Conservation (phyloP, 2,797 vertebrate species). For the Eulemur mongoz region DNA sequence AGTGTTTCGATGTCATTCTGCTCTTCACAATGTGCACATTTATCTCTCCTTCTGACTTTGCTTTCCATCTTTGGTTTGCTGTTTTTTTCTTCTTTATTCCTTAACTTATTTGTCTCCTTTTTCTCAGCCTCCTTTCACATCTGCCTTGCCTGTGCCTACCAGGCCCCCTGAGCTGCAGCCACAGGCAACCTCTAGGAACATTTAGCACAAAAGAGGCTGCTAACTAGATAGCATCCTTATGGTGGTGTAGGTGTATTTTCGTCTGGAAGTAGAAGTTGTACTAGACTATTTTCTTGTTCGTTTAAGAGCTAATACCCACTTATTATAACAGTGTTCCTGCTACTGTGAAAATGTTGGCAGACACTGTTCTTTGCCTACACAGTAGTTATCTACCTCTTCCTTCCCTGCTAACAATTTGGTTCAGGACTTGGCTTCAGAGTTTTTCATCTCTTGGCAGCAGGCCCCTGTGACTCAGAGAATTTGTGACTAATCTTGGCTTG, state of each 20-base stretch:
- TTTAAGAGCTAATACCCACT: background rate
- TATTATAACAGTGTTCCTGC: background rate
- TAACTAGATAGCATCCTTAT: too few species aligned
- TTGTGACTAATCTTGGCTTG: background rate
- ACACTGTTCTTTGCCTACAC: background rate
- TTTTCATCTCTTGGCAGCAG: background rate
- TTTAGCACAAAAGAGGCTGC: background rate
- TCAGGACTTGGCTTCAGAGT: background rate
- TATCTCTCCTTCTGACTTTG: background rate
- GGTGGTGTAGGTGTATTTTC: background rate
- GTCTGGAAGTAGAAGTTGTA: background rate
- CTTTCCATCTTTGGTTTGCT: background rate
- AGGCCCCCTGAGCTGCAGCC: accelerated
- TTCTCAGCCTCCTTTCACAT: background rate
- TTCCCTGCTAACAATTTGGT: background rate
- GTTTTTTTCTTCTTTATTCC: background rate
- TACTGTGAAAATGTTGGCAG: background rate
- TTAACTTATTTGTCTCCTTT: background rate
- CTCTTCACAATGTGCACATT: background rate
- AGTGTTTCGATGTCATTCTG: background rate
- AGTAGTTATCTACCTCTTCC: background rate
- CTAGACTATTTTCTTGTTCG: background rate
- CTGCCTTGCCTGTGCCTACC: background rate
- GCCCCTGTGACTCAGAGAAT: background rate
- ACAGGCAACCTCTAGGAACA: background rate